These are phyloP conservation scores for Epizoanthus stellaris DNA, from an alignment of 92 coral and sea anemone species.

Conservation along the genomic window DNA sequence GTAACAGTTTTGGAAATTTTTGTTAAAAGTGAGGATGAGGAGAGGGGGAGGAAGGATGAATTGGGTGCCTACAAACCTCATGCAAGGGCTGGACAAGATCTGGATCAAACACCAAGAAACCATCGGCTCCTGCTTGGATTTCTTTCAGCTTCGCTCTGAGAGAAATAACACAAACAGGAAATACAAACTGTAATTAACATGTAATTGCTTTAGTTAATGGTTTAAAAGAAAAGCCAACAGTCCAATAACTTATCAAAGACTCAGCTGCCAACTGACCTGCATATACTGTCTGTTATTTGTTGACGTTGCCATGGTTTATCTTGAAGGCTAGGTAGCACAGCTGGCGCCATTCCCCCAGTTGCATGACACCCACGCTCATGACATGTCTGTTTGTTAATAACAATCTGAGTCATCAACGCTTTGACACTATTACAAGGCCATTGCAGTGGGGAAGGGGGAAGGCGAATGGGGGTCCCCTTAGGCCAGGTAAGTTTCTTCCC, in stretches of 20 bases:
- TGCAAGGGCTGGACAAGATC: conserved; percentile 67
- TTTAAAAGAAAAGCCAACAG: not conserved
- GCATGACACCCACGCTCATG: conserved; percentile 88
- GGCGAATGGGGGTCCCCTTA: too few species aligned
- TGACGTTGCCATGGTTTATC: conserved; percentile 55
- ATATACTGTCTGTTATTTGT: conserved; percentile 63
- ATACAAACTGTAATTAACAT: too few species aligned
- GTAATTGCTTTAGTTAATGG: not conserved
- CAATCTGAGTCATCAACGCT: too few species aligned
- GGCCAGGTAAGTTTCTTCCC: too few species aligned
- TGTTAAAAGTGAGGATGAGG: not conserved
- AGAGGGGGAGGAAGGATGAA: too few species aligned
- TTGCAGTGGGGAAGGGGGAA: not conserved
- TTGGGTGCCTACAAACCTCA: conserved; percentile 44
- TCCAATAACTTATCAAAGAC: not conserved
- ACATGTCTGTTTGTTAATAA: conserved; percentile 62
- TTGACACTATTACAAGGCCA: too few species aligned
- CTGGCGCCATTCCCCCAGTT: conserved; percentile 90
- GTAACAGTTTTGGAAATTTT: too few species aligned
- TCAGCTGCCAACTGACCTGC: conserved; percentile 51
- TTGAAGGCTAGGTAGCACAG: conserved; percentile 61
- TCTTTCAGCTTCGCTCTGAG: conserved; percentile 76
- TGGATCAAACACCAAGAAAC: conserved; percentile 80
- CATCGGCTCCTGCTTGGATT: conserved; percentile 83
- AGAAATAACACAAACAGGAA: too few species aligned